These are phyloP conservation scores for Eudorcas thomsonii DNA, from an alignment of 2,113 vertebrate species.

Conservation along the genomic window DNA sequence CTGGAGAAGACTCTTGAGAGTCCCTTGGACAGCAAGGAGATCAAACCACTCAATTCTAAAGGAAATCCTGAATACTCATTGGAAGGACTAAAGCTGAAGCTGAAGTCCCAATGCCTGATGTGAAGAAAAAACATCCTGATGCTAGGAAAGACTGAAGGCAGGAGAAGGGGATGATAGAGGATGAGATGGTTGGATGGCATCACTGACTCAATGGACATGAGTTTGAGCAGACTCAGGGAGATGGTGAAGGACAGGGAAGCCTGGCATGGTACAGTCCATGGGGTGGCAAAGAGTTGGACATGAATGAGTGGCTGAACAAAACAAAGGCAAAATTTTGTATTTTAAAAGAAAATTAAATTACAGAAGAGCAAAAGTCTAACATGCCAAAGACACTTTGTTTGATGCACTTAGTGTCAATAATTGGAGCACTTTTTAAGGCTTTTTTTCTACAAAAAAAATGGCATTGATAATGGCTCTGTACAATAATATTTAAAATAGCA, in stretches of 20 bases:
- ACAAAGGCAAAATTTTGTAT: constrained; percentile 70
- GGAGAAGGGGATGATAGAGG: neutral
- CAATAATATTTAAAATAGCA: constrained; percentile 57
- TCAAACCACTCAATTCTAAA: neutral
- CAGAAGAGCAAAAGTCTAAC: constrained; percentile 65
- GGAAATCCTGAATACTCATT: neutral
- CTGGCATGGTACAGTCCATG: neutral
- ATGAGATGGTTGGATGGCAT: neutral
- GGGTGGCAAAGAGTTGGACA: neutral
- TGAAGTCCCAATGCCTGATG: neutral
- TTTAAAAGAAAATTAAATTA: constrained; percentile 75
- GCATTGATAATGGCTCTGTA: constrained; percentile 55
- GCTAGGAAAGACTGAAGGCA: neutral
- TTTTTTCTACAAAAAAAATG: constrained; percentile 39
- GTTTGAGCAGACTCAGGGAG: neutral
- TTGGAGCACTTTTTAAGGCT: constrained; percentile 7
- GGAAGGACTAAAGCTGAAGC: neutral
- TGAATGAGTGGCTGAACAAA: neutral
- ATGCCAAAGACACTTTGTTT: constrained; percentile 64
- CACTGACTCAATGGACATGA: neutral
- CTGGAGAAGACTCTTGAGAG: neutral
- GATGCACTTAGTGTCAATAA: constrained; percentile 49
- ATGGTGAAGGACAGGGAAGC: neutral
- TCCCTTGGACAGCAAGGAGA: neutral
- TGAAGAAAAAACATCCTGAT: neutral